Percentiles rank a stretch among this genome's conserved stretches.
Conservation (phyloP, 2,888 invertebrate genomes). For the Harpagoxenus sublaevis region DNA sequence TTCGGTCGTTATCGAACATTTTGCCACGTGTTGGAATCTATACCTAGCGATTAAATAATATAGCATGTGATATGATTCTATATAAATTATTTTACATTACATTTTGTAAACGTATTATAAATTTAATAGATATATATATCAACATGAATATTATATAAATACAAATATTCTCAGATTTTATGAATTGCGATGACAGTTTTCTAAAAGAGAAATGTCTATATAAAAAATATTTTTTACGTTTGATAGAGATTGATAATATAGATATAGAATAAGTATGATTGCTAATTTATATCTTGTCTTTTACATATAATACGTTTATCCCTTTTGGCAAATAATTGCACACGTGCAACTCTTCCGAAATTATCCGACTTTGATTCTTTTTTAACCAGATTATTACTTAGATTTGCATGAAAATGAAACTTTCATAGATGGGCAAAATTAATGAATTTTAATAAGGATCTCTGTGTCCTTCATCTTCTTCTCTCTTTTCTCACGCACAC, state of each 20-base stretch:
- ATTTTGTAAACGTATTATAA: not conserved
- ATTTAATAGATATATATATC: not conserved
- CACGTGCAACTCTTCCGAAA: conserved; percentile 66
- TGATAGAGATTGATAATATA: not conserved
- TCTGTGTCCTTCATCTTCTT: conserved; percentile 60
- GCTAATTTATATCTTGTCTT: not conserved
- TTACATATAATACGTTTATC: conserved; percentile 41
- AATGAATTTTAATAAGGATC: conserved; percentile 85
- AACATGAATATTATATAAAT: not conserved
- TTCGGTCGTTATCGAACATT: conserved; percentile 49
- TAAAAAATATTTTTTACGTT: not conserved
- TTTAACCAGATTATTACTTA: conserved; percentile 76
- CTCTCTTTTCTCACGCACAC: conserved; percentile 60
- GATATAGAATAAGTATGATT: not conserved
- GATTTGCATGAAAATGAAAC: conserved; percentile 86
- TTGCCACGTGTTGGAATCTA: conserved; percentile 23
- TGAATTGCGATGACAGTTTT: not conserved
- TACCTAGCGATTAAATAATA: conserved; percentile 1
- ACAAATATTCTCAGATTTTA: not conserved
- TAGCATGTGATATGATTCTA: not conserved
- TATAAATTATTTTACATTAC: not conserved
- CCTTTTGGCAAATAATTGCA: conserved; percentile 55
- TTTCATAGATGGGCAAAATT: conserved; percentile 84
- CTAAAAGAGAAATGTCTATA: not conserved
- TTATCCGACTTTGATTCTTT: conserved; percentile 73